phyloP scores from a whole-genome alignment of 2,888 invertebrate genomes.

The Theretra japonica region DNA sequence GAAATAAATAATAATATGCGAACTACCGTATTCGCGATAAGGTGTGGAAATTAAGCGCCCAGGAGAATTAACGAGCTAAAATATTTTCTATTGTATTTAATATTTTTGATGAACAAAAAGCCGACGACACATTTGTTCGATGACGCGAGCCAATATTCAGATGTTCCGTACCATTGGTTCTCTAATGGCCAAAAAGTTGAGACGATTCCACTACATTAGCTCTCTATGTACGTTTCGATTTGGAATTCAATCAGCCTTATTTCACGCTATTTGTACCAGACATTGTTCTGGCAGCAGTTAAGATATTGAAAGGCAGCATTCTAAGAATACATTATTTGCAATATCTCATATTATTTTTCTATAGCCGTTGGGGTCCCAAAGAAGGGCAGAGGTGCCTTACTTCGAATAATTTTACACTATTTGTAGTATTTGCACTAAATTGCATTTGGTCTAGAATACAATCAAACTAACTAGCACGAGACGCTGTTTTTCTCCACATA shows the following conservation, averaged over 20 bases:
- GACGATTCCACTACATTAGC: not conserved
- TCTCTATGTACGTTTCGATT: not conserved
- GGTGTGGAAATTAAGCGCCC: too few relatives aligned
- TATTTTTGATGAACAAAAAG: not conserved
- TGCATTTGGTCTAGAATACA: too few relatives aligned
- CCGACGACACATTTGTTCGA: not conserved
- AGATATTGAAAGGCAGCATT: not conserved
- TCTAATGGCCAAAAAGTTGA: conserved; percentile 3
- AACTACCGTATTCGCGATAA: too few relatives aligned
- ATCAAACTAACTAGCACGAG: too few relatives aligned
- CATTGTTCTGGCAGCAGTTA: not conserved
- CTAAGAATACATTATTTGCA: not conserved
- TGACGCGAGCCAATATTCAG: conserved; percentile 3
- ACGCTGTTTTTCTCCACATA: too few relatives aligned
- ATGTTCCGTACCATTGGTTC: conserved; percentile 6
- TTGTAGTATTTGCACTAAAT: too few relatives aligned
- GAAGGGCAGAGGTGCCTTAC: too few relatives aligned
- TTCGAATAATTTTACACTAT: too few relatives aligned
- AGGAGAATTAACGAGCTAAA: too few relatives aligned
- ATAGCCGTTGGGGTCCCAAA: too few relatives aligned
- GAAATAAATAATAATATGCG: too few relatives aligned
- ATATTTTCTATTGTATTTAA: not conserved
- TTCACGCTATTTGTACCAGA: not conserved
- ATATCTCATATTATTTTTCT: too few relatives aligned
- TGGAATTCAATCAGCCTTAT: not conserved